A percentile compares a stretch with the other conserved stretches of the same genome.
phyloP scores from a whole-genome alignment of 2,797 vertebrate species.

The Holocentrus rufus region DNA sequence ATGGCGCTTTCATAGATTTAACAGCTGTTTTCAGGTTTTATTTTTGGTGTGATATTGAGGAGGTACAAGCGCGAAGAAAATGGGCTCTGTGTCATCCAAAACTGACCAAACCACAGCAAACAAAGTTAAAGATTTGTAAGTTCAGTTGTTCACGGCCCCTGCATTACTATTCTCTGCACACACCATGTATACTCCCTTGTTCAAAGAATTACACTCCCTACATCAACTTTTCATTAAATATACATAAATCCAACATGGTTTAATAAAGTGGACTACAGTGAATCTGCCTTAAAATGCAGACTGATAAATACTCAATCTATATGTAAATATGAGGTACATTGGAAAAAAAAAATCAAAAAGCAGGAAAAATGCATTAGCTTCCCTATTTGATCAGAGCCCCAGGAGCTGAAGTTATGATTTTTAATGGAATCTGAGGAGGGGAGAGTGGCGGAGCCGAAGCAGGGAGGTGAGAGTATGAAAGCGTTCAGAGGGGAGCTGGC shows the following conservation, averaged over 20 bases:
- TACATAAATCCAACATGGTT: conserved; percentile 82
- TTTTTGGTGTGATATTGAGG: no score
- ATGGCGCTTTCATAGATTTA: no score
- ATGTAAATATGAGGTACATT: conserved; percentile 85
- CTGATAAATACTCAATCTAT: conserved; percentile 89
- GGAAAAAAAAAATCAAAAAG: conserved; percentile 66
- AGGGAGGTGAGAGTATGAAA: conserved; percentile 72
- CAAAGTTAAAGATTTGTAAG: conserved; percentile 41
- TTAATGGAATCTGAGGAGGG: conserved; percentile 82
- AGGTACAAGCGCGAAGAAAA: no score
- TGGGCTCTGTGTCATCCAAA: neutral
- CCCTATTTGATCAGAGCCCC: conserved; percentile 81
- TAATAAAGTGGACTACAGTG: conserved; percentile 81
- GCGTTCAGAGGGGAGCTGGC: conserved; percentile 71
- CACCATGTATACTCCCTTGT: conserved; percentile 70
- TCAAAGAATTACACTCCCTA: conserved; percentile 81
- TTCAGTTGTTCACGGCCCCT: conserved; percentile 39
- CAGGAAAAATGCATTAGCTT: conserved; percentile 80
- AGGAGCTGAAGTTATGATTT: conserved; percentile 81
- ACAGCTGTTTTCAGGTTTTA: no score
- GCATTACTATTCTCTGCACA: conserved; percentile 74
- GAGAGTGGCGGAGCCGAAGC: conserved; percentile 66
- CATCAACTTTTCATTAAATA: conserved; percentile 83
- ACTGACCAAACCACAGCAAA: conserved; percentile 22
- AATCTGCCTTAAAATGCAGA: conserved; percentile 78